Conservation (phyloP, 2,888 invertebrate genomes). For the Conops quadrifasciatus region DNA sequence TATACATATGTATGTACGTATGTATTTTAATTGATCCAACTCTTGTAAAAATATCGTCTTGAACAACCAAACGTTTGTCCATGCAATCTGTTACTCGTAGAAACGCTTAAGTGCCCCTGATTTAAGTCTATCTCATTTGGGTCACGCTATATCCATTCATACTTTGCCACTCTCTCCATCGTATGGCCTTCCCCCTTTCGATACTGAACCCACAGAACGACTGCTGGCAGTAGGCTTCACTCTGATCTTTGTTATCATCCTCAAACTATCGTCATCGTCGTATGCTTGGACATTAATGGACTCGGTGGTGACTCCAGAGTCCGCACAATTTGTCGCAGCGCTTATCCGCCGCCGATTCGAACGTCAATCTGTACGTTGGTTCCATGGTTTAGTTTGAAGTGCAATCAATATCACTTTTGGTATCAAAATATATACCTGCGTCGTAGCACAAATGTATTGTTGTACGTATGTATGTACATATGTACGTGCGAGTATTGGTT, state of each 20-base stretch:
- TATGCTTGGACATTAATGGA: not conserved
- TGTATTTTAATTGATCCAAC: too few species aligned
- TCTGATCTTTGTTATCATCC: not conserved
- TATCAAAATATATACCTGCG: slow-evolving; percentile 18
- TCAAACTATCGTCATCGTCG: not conserved
- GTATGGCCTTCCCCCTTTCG: not conserved
- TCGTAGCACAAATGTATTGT: not conserved
- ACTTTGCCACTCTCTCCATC: not conserved
- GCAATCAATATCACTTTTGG: slow-evolving; percentile 23
- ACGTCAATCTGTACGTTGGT: not conserved
- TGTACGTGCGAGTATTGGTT: not conserved
- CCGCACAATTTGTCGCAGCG: not conserved
- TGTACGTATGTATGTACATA: too few species aligned
- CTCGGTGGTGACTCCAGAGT: too few species aligned
- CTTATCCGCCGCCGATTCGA: not conserved
- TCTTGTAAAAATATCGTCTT: too few species aligned
- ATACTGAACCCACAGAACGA: not conserved
- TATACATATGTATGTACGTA: not conserved
- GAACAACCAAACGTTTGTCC: too few species aligned
- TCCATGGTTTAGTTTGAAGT: slow-evolving; percentile 9
- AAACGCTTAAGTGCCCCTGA: slow-evolving; percentile 15
- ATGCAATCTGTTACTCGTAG: not conserved
- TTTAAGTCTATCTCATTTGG: not conserved
- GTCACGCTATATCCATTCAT: not conserved
- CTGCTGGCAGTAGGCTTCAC: not conserved